phyloP scores from a whole-genome alignment of 2,888 invertebrate genomes.

The Ectemnius continuus region DNA sequence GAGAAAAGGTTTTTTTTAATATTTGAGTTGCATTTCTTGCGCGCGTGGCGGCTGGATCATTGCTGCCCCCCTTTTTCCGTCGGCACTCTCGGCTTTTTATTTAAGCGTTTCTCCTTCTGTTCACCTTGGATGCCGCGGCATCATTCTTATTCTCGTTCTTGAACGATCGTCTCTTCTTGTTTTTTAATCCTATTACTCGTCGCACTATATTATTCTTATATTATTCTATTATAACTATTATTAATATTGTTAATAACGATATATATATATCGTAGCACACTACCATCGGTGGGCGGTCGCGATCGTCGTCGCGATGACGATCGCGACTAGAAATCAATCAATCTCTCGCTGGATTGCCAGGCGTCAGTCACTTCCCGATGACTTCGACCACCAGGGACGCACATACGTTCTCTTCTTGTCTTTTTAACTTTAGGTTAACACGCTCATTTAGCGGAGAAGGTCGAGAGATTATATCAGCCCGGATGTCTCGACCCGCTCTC shows the following conservation, averaged over 20 bases:
- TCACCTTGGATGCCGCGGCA: slow-evolving; percentile 35
- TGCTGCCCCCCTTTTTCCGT: slow-evolving; percentile 36
- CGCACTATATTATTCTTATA: slow-evolving; percentile 48
- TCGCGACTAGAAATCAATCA: no score
- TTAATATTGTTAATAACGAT: slow-evolving; percentile 45
- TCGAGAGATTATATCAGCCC: slow-evolving; percentile 50
- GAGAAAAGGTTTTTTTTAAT: slow-evolving; percentile 28
- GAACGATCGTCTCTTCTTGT: slow-evolving; percentile 44
- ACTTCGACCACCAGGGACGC: slow-evolving; percentile 28
- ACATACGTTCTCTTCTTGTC: slow-evolving; percentile 30
- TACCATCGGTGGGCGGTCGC: slow-evolving; percentile 15
- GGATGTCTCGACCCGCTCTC: slow-evolving; percentile 46
- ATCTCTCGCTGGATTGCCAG: slow-evolving; percentile 24
- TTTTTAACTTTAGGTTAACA: slow-evolving; percentile 42
- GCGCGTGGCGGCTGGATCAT: slow-evolving; percentile 20
- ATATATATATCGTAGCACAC: slow-evolving; percentile 32
- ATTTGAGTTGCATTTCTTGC: slow-evolving; percentile 36
- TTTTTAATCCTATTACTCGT: slow-evolving; percentile 43
- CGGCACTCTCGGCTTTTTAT: slow-evolving; percentile 45
- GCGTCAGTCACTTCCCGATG: slow-evolving; percentile 33
- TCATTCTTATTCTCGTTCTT: slow-evolving; percentile 39
- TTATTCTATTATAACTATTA: slow-evolving; percentile 44
- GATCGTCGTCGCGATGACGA: no score
- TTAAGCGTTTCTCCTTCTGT: slow-evolving; percentile 44
- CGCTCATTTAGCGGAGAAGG: slow-evolving; percentile 45